Evolutionary conservation across 2,888 invertebrate genomes (phyloP), one percentile per base, ranked within the genome.

Genomic region (Antheraea assamensis): DNA sequence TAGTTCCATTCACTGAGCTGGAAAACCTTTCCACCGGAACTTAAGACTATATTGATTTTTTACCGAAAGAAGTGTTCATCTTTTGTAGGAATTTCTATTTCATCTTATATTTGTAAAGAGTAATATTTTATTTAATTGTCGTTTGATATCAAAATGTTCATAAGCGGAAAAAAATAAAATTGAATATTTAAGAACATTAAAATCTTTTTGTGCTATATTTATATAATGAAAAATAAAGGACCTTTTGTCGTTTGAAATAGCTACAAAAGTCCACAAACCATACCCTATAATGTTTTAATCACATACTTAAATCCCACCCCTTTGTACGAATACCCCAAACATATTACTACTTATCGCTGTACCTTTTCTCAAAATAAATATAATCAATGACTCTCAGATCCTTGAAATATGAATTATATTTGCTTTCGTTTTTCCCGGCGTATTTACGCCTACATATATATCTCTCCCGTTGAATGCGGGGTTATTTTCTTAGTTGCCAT

Each of bases 1-100:
- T 71, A 72, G 72, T 78, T 76, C 82, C 55, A 74, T 24, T 76
- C 87, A 84, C 17, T 86, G 87, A 72, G 68, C 78, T 72, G 84
- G 83, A 88, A 85, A 83, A 76, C 75, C 74, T 79, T 75, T 72
- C 52, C 47, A 47, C 49, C n/a, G 72, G 24, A 61, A 58, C 70
- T 72, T 35, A 64, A 58, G 70, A 73, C 42, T 42, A 70, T 55
- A 49, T 73, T 21, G 70, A 47, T 35, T 73, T 58, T 71, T 73
- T 74, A 76, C 74, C 64, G 73, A 77, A 74, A 73, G 61, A 75
- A 75, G 74, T 74, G 74, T 68, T 71, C 75, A 78, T 77, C 74
- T 35, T 19, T 68, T 8, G 8, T n/a, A 35, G 10, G 8, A 68
- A n/a, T 64, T 10, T 30, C 5, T 64, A 24, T 19, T 55, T 21